phyloP scores from a whole-genome alignment of 2,113 vertebrate species.

The Sardina pilchardus region DNA sequence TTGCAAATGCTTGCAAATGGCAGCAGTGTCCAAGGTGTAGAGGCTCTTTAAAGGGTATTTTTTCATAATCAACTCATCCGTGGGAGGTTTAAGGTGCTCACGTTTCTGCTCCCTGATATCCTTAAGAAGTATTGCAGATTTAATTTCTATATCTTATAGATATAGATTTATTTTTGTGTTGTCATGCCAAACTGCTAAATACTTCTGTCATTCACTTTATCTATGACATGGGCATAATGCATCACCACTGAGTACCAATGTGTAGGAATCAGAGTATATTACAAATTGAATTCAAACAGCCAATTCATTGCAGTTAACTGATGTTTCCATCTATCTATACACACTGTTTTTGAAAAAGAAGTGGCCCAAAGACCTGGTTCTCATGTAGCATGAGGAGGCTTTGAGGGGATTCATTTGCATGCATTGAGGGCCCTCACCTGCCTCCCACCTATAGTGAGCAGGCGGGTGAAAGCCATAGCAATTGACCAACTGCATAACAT shows the following conservation, averaged over 20 bases:
- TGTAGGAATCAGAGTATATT: background rate
- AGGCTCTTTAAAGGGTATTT: constrained; percentile 32
- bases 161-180: background rate
- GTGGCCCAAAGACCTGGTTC: background rate
- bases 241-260: background rate
- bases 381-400: background rate
- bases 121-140: background rate
- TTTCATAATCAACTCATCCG: constrained; percentile 28
- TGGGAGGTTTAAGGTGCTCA: constrained; percentile 23
- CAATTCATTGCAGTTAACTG: background rate
- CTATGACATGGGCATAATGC: background rate
- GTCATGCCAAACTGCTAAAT: background rate
- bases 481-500: constrained; percentile 9
- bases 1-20: constrained; percentile 30
- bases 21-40: constrained; percentile 10
- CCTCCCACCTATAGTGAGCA: constrained; percentile 34
- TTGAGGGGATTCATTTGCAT: background rate
- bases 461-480: constrained; percentile 40
- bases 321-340: background rate
- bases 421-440: constrained; percentile 33
- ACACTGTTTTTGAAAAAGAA: background rate
- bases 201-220: no score
- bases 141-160: no score
- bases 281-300: background rate
- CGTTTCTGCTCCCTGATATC: constrained; percentile 5